Conservation (phyloP, 2,888 invertebrate species). For the Myopa testacea region DNA sequence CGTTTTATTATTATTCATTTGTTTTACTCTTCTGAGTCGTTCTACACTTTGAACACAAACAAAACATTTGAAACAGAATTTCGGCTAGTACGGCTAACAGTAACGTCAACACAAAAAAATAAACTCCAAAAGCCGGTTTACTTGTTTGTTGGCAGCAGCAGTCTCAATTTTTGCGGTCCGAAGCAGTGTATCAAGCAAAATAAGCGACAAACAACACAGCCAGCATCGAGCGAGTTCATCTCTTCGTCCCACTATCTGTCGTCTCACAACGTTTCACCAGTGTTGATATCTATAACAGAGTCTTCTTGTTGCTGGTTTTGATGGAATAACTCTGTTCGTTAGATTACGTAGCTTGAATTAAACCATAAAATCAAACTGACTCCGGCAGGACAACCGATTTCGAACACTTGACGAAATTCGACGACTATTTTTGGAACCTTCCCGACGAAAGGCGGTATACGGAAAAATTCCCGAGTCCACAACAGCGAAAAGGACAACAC, state of each 20-base stretch:
- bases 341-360: not conserved
- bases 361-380: not conserved
- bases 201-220: conserved; percentile 27
- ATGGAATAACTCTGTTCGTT: not conserved
- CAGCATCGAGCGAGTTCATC: conserved; percentile 4
- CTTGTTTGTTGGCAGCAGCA: conserved; percentile 27
- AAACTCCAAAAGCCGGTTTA: conserved; percentile 33
- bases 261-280: not conserved
- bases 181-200: conserved; percentile 12
- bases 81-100: conserved; percentile 25
- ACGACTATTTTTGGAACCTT: not conserved
- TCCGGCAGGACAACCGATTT: too few species aligned
- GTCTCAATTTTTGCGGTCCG: conserved; percentile 8
- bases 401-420: not conserved
- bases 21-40: not conserved
- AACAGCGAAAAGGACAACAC: conserved; percentile 1
- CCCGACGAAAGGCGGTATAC: not conserved
- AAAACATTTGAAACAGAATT: conserved; percentile 20
- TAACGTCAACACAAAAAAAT: conserved; percentile 16
- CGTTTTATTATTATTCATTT: conserved; percentile 8
- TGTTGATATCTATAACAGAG: not conserved
- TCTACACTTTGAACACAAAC: conserved; percentile 1
- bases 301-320: not conserved
- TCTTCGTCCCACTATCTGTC: not conserved
- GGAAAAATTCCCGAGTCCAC: not conserved